phyloP scores from a whole-genome alignment of 2,113 vertebrate genomes.

The Erythrolamprus reginae region DNA sequence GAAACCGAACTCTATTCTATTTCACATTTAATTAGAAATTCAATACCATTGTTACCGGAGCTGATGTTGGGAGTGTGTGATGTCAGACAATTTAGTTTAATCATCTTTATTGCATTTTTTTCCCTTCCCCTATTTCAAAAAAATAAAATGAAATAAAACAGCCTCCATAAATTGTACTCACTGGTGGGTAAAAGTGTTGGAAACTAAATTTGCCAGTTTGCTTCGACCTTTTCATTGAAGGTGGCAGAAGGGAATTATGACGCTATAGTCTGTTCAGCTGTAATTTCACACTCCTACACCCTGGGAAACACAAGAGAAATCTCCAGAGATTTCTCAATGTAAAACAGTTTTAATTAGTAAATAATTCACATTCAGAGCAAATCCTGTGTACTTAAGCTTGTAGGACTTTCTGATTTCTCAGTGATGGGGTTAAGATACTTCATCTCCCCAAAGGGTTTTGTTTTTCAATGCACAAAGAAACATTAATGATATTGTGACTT shows the following conservation, averaged over 20 bases:
- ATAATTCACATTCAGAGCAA: conserved; percentile 65
- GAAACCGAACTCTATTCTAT: not conserved
- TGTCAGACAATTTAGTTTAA: conserved; percentile 19
- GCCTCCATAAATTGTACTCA: conserved; percentile 35
- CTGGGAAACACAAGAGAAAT: conserved; percentile 64
- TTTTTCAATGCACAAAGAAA: not conserved
- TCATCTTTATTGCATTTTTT: conserved; percentile 19
- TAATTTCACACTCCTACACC: conserved; percentile 64
- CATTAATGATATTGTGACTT: not conserved
- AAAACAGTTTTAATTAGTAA: conserved; percentile 73
- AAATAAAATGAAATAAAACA: not conserved
- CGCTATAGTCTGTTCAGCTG: conserved; percentile 57
- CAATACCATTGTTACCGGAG: not conserved
- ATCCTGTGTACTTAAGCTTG: conserved; percentile 44
- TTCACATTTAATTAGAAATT: conserved; percentile 11
- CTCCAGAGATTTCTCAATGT: conserved; percentile 54
- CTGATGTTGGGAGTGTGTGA: not conserved
- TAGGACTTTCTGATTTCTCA: conserved; percentile 45
- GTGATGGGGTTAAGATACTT: conserved; percentile 33
- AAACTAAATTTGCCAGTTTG: conserved; percentile 59
- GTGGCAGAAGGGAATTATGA: conserved; percentile 63
- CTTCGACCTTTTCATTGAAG: conserved; percentile 65
- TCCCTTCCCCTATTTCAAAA: not conserved
- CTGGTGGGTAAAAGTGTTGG: conserved; percentile 51
- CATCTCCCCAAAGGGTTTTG: not conserved